A percentile compares a stretch with the other conserved stretches of the same genome.
phyloP scores from a whole-genome alignment of 2,888 invertebrate genomes.

The Cynaeus angustus region DNA sequence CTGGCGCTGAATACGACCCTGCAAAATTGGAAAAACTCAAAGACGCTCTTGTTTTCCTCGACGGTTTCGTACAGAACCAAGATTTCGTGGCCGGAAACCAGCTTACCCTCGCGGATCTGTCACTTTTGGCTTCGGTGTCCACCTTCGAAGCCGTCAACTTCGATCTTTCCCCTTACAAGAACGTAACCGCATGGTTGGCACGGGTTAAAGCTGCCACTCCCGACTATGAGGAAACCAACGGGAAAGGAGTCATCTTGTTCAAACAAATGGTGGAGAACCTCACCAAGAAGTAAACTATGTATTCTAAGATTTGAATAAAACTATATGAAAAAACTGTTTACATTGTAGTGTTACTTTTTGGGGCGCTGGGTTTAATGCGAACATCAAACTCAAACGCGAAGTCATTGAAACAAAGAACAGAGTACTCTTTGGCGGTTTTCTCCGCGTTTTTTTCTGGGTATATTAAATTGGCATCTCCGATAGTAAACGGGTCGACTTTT shows the following conservation, averaged over 20 bases:
- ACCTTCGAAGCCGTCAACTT: constrained; percentile 78
- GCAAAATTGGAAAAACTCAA: constrained; percentile 81
- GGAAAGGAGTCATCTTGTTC: constrained; percentile 64
- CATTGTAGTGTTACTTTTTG: background rate
- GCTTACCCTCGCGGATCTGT: constrained; percentile 86
- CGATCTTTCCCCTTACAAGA: constrained; percentile 81
- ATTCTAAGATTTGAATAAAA: background rate
- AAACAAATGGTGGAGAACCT: constrained; percentile 63
- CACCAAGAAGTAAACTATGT: constrained; percentile 57
- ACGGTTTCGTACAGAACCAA: constrained; percentile 82
- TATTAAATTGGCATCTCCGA: background rate
- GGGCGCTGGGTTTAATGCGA: no score
- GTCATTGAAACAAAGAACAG: background rate
- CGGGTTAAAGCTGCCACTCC: constrained; percentile 75
- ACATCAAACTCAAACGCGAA: no score
- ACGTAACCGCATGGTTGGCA: constrained; percentile 78
- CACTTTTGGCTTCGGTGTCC: constrained; percentile 80
- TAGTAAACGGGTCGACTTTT: background rate
- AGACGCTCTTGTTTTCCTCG: constrained; percentile 79
- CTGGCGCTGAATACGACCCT: constrained; percentile 72
- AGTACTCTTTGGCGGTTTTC: background rate
- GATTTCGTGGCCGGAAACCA: constrained; percentile 82
- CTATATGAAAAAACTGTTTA: background rate
- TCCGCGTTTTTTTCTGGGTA: background rate
- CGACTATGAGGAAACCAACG: constrained; percentile 73